Evolutionary conservation across 1,140 invertebrate genomes (phyloP).

Genomic region (Listronotus oregonensis): DNA sequence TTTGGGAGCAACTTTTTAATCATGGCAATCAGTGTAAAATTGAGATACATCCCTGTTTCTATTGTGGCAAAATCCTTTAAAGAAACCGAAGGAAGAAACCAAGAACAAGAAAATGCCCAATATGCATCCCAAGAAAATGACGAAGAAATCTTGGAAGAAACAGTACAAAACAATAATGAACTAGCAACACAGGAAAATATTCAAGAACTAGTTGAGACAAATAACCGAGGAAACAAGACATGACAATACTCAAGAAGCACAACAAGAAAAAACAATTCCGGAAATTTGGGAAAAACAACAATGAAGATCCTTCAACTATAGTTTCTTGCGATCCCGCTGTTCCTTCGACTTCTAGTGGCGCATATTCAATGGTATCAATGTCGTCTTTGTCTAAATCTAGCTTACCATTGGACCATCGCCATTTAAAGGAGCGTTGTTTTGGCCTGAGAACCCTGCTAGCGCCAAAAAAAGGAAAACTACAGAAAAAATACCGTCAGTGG

Average conservation of each 20-base stretch:
- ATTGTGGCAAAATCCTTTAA: background rate
- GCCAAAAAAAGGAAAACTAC: too few species aligned
- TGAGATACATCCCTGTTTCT: background rate
- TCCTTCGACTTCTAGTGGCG: too few species aligned
- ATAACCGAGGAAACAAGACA: slow-evolving; percentile 1
- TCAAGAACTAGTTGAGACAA: background rate
- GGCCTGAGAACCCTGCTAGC: too few species aligned
- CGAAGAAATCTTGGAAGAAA: slow-evolving; percentile 1
- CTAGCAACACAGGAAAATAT: background rate
- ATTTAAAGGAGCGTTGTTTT: too few species aligned
- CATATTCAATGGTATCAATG: background rate
- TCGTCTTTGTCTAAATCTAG: too few species aligned
- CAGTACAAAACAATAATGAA: slow-evolving; percentile 1
- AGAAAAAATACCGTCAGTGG: too few species aligned
- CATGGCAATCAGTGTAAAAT: slow-evolving; percentile 1
- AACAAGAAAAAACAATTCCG: too few species aligned
- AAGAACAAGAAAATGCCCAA: slow-evolving; percentile 1
- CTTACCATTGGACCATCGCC: too few species aligned
- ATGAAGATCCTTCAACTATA: too few species aligned
- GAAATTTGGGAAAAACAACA: too few species aligned
- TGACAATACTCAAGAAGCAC: background rate
- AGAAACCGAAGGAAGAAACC: slow-evolving; percentile 1
- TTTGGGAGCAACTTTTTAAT: background rate
- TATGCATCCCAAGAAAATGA: background rate
- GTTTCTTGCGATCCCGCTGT: too few species aligned